Conservation (phyloP, 2,113 vertebrate species). For the Pongo abelii region DNA sequence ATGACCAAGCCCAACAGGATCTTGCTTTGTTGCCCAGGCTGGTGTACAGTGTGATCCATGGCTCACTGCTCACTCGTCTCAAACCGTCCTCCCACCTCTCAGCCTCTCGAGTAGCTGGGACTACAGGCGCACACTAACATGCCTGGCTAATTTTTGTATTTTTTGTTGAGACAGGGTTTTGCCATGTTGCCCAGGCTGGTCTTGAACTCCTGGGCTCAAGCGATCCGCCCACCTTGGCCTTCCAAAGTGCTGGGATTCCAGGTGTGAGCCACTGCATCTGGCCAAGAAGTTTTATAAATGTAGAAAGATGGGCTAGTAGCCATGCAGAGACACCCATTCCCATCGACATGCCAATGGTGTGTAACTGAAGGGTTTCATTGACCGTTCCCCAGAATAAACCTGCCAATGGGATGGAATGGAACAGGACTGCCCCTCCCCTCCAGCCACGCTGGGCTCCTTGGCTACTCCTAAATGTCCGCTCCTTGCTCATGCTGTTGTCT, state of each 20-base stretch:
- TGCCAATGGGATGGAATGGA: background rate
- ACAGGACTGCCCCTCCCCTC: background rate
- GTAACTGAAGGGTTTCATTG: background rate
- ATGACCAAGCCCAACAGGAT: background rate
- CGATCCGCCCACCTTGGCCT: background rate
- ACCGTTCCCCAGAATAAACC: background rate
- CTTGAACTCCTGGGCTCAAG: background rate
- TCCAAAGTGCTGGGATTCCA: background rate
- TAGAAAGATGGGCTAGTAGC: background rate
- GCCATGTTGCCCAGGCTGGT: background rate
- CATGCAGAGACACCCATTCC: background rate
- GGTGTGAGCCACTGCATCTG: background rate
- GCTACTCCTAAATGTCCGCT: background rate
- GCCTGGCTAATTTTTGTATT: background rate
- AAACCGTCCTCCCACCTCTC: background rate
- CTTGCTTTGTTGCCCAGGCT: background rate
- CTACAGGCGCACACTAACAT: background rate
- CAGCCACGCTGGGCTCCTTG: background rate
- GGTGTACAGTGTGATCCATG: background rate
- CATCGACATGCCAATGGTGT: background rate
- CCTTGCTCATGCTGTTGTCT: background rate
- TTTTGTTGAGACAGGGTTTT: background rate
- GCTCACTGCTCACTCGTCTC: background rate
- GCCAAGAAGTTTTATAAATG: constrained; percentile 14
- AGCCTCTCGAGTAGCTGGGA: background rate